Conservation (phyloP, 2,888 invertebrate genomes). For the Rapana venosa region DNA sequence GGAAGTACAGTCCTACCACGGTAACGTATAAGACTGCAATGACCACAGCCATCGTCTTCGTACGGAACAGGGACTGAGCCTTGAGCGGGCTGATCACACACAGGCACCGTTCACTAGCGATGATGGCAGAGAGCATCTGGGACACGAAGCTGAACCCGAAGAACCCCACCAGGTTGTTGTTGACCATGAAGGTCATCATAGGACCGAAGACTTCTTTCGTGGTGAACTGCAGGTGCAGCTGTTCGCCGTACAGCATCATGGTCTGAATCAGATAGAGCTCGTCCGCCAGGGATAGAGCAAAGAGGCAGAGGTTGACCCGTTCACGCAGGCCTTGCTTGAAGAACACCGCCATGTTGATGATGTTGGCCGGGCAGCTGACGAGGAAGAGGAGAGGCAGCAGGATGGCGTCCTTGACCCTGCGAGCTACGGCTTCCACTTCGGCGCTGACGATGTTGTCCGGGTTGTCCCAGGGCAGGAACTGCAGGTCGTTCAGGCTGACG, state of each 20-base stretch:
- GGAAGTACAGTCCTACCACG: background rate
- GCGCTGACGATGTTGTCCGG: constrained; percentile 17
- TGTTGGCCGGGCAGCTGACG: background rate
- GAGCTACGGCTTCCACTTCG: background rate
- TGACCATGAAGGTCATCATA: background rate
- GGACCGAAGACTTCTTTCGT: background rate
- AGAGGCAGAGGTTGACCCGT: background rate
- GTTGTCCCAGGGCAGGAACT: constrained; percentile 14
- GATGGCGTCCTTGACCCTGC: background rate
- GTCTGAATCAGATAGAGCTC: background rate
- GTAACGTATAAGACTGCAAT: background rate
- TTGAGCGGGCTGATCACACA: background rate
- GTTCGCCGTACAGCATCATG: background rate
- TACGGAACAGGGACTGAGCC: background rate
- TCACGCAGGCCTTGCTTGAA: background rate
- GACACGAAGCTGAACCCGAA: background rate
- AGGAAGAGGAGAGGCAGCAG: constrained; percentile 1
- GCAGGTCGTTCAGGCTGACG: background rate
- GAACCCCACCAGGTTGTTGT: background rate
- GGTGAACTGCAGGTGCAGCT: constrained; percentile 4
- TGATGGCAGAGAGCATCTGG: background rate
- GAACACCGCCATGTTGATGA: constrained; percentile 28
- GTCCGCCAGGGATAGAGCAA: background rate
- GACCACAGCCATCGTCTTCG: background rate
- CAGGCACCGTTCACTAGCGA: background rate